A percentile compares a stretch with the other conserved stretches of the same genome.
Evolutionary conservation across 2,113 vertebrate genomes (phyloP).

Genomic region (Cololabis saira): DNA sequence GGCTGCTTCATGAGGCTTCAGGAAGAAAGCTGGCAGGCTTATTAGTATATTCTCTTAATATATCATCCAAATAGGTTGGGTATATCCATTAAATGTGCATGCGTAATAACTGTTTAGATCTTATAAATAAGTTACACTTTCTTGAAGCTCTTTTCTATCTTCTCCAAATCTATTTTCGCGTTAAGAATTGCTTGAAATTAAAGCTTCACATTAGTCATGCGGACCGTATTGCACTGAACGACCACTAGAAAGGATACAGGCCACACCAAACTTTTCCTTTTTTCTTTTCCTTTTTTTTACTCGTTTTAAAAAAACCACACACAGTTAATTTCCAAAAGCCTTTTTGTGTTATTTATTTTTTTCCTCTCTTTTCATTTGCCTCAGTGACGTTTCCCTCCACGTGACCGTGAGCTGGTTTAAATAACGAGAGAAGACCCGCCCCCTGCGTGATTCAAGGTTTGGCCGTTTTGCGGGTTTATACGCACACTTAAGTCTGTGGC

Average conservation of each 20-base stretch:
- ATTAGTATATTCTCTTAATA: no score
- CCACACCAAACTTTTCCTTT: constrained; percentile 58
- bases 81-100: no score
- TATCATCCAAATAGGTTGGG: no score
- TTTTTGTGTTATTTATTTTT: constrained; percentile 24
- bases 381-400: constrained; percentile 86
- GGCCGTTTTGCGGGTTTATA: constrained; percentile 73
- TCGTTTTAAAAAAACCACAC: constrained; percentile 26
- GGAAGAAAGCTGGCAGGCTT: no score
- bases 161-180: constrained; percentile 30
- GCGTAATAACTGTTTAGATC: background rate
- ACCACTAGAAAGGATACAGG: constrained; percentile 61
- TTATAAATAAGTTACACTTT: background rate
- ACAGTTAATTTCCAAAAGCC: constrained; percentile 65
- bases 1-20: background rate
- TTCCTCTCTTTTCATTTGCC: constrained; percentile 48
- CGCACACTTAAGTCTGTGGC: constrained; percentile 34
- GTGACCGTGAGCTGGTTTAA: constrained; percentile 88
- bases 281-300: constrained; percentile 50
- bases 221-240: constrained; percentile 36
- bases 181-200: background rate
- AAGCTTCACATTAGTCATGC: constrained; percentile 25
- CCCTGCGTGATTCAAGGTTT: constrained; percentile 85
- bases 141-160: background rate
- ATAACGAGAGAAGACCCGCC: constrained; percentile 82